Conservation (phyloP, 2,888 invertebrate species). For the Atherix ibis region DNA sequence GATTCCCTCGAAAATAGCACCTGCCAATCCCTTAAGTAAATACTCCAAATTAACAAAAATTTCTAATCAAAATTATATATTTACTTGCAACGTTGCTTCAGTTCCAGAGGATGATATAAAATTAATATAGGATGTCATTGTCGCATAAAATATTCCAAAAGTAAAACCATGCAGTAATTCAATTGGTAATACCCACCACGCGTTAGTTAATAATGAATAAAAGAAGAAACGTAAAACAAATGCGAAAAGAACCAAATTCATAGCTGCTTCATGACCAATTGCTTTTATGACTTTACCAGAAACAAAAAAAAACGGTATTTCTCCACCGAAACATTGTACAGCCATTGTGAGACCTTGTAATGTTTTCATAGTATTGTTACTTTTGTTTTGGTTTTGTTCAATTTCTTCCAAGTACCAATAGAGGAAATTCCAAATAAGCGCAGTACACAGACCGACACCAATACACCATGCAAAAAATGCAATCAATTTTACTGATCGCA, state of each 20-base stretch:
- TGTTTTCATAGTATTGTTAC: constrained; percentile 46
- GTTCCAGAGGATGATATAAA: constrained; percentile 69
- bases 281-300: constrained; percentile 61
- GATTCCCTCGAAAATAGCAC: constrained; percentile 74
- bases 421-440: constrained; percentile 73
- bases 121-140: constrained; percentile 78
- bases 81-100: constrained; percentile 71
- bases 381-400: constrained; percentile 30
- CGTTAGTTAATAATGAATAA: constrained; percentile 63
- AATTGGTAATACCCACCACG: constrained; percentile 72
- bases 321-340: constrained; percentile 69
- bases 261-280: constrained; percentile 66
- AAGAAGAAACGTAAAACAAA: constrained; percentile 67
- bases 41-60: constrained; percentile 2
- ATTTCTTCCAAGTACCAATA: constrained; percentile 74
- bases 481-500: constrained; percentile 48
- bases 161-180: constrained; percentile 79
- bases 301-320: constrained; percentile 73
- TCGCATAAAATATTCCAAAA: constrained; percentile 74
- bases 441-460: constrained; percentile 68
- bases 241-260: constrained; percentile 65
- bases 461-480: constrained; percentile 69
- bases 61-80: constrained; percentile 12
- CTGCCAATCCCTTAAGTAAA: constrained; percentile 53
- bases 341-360: constrained; percentile 57